Conservation (phyloP, 2,113 vertebrate genomes). For the Oryzias melastigma region DNA sequence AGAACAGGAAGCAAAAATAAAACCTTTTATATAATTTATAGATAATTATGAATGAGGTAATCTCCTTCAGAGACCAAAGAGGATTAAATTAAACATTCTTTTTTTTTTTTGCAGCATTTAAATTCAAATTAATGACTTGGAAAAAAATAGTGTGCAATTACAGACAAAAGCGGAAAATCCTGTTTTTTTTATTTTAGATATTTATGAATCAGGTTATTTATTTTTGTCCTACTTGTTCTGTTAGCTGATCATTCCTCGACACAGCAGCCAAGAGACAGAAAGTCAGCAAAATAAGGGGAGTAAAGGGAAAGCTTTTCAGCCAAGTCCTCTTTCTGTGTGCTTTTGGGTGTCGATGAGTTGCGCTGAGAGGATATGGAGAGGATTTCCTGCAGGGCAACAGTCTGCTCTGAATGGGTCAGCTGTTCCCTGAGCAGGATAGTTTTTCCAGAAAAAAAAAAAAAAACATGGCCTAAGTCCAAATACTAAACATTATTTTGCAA, state of each 20-base stretch:
- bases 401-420: constrained; percentile 71
- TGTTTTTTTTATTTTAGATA: constrained; percentile 18
- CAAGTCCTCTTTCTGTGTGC: constrained; percentile 51
- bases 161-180: constrained; percentile 9
- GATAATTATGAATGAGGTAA: not conserved
- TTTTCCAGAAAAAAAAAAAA: constrained; percentile 44
- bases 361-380: constrained; percentile 47
- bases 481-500: constrained; percentile 49
- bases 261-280: constrained; percentile 62
- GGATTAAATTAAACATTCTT: not conserved
- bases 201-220: constrained; percentile 20
- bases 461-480: constrained; percentile 22
- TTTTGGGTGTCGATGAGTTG: constrained; percentile 58
- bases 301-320: constrained; percentile 26
- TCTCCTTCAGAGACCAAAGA: not conserved
- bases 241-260: constrained; percentile 40
- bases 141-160: not conserved
- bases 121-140: constrained; percentile 12
- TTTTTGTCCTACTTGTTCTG: constrained; percentile 26
- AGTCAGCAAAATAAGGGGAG: constrained; percentile 20
- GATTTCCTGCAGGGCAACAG: constrained; percentile 63
- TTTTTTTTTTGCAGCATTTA: not conserved
- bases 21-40: no score
- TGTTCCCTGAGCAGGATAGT: constrained; percentile 54
- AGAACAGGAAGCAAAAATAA: no score